A percentile compares a stretch with the other conserved stretches of the same genome.
phyloP scores from a whole-genome alignment of 2,113 vertebrate genomes.

The Corythaixoides concolor region DNA sequence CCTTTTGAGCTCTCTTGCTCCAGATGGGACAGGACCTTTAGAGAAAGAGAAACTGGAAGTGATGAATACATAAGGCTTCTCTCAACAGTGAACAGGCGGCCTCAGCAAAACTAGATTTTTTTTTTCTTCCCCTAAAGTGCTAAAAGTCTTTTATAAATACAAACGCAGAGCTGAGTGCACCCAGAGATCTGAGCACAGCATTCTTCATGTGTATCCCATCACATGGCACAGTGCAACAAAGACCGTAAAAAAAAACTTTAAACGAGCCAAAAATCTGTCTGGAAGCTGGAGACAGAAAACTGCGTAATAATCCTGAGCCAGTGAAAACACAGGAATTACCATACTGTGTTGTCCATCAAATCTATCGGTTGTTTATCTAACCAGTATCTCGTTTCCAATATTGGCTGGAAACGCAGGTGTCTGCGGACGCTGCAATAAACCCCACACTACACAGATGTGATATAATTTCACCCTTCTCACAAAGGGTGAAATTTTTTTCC shows the following conservation, averaged over 20 bases:
- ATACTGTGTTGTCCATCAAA: background rate
- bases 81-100: background rate
- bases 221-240: accelerated
- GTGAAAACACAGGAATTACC: background rate
- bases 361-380: background rate
- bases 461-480: background rate
- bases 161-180: background rate
- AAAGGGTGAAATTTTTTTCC: background rate
- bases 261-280: background rate
- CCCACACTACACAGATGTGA: accelerated
- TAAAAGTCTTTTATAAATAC: background rate
- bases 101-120: background rate
- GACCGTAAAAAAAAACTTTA: background rate
- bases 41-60: background rate
- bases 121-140: background rate
- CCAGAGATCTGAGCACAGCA: background rate
- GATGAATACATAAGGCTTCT: background rate
- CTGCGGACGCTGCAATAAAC: accelerated
- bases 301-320: background rate
- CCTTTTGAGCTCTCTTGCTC: background rate
- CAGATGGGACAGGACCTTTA: background rate
- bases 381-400: background rate
- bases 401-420: background rate
- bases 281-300: background rate
- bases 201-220: background rate